phyloP scores from a whole-genome alignment of 2,113 vertebrate genomes.

The Lepisosteus oculatus region DNA sequence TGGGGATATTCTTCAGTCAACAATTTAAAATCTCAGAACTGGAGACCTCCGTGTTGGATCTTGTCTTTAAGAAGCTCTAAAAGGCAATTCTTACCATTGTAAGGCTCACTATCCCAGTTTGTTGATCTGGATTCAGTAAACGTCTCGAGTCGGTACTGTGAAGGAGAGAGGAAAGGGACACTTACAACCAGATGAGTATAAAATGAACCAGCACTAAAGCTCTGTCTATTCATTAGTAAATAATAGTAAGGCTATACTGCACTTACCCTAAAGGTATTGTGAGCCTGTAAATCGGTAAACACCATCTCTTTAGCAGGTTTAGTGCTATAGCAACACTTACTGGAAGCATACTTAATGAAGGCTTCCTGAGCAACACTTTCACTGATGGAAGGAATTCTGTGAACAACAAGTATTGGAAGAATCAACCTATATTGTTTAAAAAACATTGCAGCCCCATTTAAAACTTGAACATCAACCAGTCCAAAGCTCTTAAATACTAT shows the following conservation, averaged over 20 bases:
- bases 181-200: background rate
- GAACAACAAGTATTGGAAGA: background rate
- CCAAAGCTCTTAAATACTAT: no score
- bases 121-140: slow-evolving; percentile 33
- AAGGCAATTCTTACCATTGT: background rate
- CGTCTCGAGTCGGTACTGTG: slow-evolving; percentile 34
- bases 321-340: slow-evolving; percentile 26
- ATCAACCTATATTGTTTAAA: background rate
- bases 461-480: no score
- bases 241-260: background rate
- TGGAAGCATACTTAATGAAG: slow-evolving; percentile 5
- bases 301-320: slow-evolving; percentile 35
- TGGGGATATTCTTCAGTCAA: no score
- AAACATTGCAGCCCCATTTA: no score
- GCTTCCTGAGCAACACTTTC: slow-evolving; percentile 26
- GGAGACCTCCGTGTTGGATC: background rate
- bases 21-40: background rate
- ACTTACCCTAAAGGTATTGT: slow-evolving; percentile 37
- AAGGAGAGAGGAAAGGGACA: slow-evolving; percentile 4
- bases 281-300: slow-evolving; percentile 28
- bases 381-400: slow-evolving; percentile 31
- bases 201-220: background rate
- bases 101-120: slow-evolving; percentile 12
- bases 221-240: background rate
- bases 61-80: background rate